A percentile compares a stretch with the other conserved stretches of the same genome.
Evolutionary conservation across 2,113 vertebrate species (phyloP).

Genomic region (Leucosticte australis): DNA sequence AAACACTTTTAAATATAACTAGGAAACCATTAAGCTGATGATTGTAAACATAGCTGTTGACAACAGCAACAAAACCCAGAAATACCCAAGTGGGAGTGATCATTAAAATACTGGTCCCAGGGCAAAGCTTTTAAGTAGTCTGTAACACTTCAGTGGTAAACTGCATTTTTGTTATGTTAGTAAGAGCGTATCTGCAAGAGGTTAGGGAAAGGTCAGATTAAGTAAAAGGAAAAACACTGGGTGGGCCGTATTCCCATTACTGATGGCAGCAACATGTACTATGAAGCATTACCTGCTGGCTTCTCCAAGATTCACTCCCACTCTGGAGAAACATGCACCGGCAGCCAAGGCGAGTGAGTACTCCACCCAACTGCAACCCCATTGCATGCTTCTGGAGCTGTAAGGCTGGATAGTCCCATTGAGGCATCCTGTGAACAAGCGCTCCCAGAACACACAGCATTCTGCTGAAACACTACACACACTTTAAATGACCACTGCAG

Average conservation of each 20-base stretch:
- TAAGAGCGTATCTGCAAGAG: not conserved
- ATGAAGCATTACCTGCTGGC: fast-evolving
- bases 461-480: fast-evolving
- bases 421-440: fast-evolving
- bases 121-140: not conserved
- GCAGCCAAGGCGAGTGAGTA: fast-evolving
- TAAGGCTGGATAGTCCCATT: fast-evolving
- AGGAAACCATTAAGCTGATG: not conserved
- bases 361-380: not conserved
- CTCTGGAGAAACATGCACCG: no score
- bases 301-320: fast-evolving
- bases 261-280: fast-evolving
- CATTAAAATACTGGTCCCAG: not conserved
- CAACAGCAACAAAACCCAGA: fast-evolving
- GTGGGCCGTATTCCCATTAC: fast-evolving
- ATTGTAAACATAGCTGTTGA: no score
- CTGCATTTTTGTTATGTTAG: fast-evolving
- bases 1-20: not conserved
- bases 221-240: fast-evolving
- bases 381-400: fast-evolving
- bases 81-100: fast-evolving
- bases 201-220: not conserved
- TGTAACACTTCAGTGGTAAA: fast-evolving
- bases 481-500: fast-evolving
- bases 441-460: fast-evolving